Conservation (phyloP, 2,113 vertebrate species). For the Glaucomys volans region DNA sequence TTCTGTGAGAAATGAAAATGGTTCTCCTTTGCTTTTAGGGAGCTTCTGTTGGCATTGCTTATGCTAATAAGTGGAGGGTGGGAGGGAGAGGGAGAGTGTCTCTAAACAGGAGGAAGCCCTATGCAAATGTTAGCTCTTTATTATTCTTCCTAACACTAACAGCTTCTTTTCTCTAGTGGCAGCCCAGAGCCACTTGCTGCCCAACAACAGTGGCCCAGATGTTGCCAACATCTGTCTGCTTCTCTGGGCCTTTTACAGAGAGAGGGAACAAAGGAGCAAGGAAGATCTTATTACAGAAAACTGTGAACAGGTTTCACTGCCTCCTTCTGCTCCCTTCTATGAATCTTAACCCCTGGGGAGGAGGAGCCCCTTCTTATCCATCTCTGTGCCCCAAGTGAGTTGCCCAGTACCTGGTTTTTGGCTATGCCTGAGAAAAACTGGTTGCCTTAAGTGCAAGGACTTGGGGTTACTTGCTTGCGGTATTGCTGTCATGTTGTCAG, state of each 20-base stretch:
- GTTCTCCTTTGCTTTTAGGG: background rate
- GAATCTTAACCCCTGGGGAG: rapidly evolving
- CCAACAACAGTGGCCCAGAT: slow-evolving; percentile 64
- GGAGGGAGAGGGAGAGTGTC: background rate
- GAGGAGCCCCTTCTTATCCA: background rate
- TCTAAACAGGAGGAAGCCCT: background rate
- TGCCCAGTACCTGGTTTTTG: background rate
- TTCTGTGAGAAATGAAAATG: background rate
- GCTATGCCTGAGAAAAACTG: background rate
- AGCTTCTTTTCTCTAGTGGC: slow-evolving; percentile 50
- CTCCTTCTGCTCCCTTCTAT: background rate
- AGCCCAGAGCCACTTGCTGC: slow-evolving; percentile 53
- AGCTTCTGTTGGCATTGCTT: background rate
- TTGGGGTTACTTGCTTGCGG: background rate
- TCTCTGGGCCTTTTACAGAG: background rate
- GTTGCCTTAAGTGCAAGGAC: too few species aligned
- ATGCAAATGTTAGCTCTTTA: slow-evolving; percentile 64
- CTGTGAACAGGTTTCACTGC: background rate
- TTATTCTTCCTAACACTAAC: slow-evolving; percentile 56
- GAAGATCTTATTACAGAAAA: background rate
- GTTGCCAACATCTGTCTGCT: slow-evolving; percentile 76
- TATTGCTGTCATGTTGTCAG: background rate
- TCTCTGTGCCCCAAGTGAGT: background rate
- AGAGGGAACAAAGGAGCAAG: background rate
- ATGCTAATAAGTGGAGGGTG: background rate